Evolutionary conservation across 2,888 invertebrate genomes (phyloP).

Genomic region (Andrena dorsata): DNA sequence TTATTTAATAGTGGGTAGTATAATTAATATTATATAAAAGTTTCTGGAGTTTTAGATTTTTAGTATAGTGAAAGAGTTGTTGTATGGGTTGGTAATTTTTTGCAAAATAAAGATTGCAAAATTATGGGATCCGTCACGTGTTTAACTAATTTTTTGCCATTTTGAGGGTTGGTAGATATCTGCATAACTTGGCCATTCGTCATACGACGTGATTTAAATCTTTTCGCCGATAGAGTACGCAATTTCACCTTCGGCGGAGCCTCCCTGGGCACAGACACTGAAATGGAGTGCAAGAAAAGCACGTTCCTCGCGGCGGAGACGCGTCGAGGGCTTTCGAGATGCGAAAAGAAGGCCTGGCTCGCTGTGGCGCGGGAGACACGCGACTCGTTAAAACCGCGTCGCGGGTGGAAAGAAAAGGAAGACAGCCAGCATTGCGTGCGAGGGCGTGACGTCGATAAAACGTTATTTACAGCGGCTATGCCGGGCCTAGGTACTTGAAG

Average conservation of each 20-base stretch:
- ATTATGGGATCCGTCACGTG: no score
- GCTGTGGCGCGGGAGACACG: conserved; percentile 36
- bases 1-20: no score
- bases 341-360: conserved; percentile 30
- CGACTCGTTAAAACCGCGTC: conserved; percentile 53
- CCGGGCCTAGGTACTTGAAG: conserved; percentile 45
- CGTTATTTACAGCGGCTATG: conserved; percentile 65
- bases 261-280: not conserved
- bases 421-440: conserved; percentile 46
- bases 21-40: no score
- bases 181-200: no score
- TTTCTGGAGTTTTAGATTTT: no score
- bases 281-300: conserved; percentile 27
- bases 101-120: no score
- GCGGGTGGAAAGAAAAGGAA: conserved; percentile 17
- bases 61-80: no score
- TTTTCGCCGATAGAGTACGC: not conserved
- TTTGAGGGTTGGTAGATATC: no score
- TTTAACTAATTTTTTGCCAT: no score
- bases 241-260: not conserved
- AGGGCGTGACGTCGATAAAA: conserved; percentile 70
- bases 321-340: conserved; percentile 7
- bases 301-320: not conserved
- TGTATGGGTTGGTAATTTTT: no score
- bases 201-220: no score